Evolutionary conservation across 1,140 invertebrate species (phyloP).

Genomic region (Acyrthosiphon pisum): DNA sequence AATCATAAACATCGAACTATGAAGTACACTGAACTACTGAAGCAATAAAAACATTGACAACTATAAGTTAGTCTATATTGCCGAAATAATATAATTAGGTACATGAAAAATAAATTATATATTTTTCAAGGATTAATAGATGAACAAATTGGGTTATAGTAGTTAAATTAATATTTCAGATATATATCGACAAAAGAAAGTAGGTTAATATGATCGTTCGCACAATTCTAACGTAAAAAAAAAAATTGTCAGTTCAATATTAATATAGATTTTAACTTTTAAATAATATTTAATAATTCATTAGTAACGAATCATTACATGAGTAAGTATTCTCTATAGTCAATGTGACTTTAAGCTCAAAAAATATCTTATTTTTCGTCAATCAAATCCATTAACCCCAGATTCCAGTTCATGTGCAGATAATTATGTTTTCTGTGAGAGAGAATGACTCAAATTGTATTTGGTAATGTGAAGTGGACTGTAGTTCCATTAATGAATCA

Average conservation of each 20-base stretch:
- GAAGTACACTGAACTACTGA: neutral
- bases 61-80: neutral
- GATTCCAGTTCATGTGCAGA: neutral
- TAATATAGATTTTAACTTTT: neutral
- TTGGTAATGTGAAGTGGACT: neutral
- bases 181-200: neutral
- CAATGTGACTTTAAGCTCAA: neutral
- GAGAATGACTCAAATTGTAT: neutral
- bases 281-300: neutral
- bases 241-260: neutral
- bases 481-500: constrained; percentile 8
- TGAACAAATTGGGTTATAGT: neutral
- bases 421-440: neutral
- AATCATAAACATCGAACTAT: neutral
- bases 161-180: neutral
- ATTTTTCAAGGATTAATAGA: constrained; percentile 1
- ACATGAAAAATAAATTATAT: neutral
- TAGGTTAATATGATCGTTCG: neutral
- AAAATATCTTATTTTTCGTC: neutral
- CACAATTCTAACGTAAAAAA: neutral
- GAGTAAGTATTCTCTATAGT: neutral
- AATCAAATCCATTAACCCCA: neutral
- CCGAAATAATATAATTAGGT: neutral
- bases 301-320: neutral
- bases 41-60: neutral